Evolutionary conservation across 2,797 vertebrate genomes (phyloP).

Genomic region (Crenichthys baileyi): DNA sequence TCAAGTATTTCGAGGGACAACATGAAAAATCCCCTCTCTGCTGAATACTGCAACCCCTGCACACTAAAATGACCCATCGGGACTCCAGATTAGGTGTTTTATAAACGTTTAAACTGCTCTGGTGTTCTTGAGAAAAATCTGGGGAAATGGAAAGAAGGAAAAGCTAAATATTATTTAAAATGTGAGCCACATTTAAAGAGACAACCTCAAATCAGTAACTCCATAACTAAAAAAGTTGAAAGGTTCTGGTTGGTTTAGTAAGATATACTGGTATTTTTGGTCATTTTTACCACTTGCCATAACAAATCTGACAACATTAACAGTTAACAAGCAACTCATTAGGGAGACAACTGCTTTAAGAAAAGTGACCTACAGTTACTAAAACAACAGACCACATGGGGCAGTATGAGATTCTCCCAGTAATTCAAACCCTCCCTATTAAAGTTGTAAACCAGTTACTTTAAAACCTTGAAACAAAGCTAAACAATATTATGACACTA

Average conservation of each 20-base stretch:
- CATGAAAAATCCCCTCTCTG: constrained; percentile 2
- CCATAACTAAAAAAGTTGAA: neutral
- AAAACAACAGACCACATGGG: neutral
- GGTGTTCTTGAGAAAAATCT: constrained; percentile 15
- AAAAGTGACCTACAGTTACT: neutral
- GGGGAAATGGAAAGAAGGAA: constrained; percentile 15
- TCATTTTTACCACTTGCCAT: neutral
- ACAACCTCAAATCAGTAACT: neutral
- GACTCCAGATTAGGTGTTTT: neutral
- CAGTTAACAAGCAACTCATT: neutral
- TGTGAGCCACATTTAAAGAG: neutral
- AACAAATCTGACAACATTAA: neutral
- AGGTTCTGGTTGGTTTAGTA: neutral
- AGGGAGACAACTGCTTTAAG: neutral
- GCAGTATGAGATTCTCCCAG: neutral
- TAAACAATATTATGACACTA: neutral
- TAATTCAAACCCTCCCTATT: neutral
- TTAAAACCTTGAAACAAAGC: neutral
- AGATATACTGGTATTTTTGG: neutral
- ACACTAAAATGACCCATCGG: constrained; percentile 5
- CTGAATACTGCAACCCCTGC: constrained; percentile 18
- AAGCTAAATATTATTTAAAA: constrained; percentile 19
- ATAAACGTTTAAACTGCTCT: constrained; percentile 14
- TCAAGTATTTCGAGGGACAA: constrained; percentile 19
- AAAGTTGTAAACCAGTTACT: neutral